A percentile compares a stretch with the other conserved stretches of the same genome.
Evolutionary conservation across 2,797 vertebrate genomes (phyloP).

Genomic region (Falco biarmicus): DNA sequence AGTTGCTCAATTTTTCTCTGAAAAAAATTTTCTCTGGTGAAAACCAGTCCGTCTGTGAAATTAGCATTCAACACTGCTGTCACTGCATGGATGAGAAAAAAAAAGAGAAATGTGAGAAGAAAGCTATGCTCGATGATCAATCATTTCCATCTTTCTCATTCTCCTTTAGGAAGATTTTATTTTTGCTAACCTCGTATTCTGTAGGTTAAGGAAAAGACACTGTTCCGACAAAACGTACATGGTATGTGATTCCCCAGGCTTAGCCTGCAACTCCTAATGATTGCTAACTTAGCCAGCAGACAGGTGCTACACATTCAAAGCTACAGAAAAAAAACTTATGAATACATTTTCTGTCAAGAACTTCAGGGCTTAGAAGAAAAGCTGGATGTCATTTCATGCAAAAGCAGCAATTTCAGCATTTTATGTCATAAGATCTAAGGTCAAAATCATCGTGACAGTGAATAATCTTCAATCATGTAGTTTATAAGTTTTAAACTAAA

Average conservation of each 20-base stretch:
- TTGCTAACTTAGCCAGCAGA: not conserved
- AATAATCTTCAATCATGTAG: not conserved
- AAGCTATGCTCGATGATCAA: not conserved
- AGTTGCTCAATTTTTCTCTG: not conserved
- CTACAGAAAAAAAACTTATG: not conserved
- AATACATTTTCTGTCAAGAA: slow-evolving; percentile 17
- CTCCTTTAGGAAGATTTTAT: not conserved
- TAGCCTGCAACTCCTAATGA: not conserved
- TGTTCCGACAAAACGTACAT: not conserved
- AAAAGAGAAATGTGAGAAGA: not conserved
- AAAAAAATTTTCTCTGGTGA: not conserved
- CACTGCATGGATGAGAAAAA: not conserved
- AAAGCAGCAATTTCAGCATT: slow-evolving; percentile 9
- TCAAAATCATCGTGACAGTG: not conserved
- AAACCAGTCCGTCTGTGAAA: not conserved
- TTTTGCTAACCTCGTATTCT: not conserved
- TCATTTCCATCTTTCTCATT: not conserved
- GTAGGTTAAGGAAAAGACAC: not conserved
- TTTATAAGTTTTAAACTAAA: not conserved
- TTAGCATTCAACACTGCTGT: not conserved
- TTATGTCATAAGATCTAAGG: slow-evolving; percentile 1
- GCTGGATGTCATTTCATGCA: not conserved
- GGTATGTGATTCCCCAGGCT: not conserved
- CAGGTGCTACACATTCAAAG: not conserved
- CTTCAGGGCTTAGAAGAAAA: not conserved